Conservation (phyloP, 2,113 vertebrate species). For the Leptodactylus fuscus region DNA sequence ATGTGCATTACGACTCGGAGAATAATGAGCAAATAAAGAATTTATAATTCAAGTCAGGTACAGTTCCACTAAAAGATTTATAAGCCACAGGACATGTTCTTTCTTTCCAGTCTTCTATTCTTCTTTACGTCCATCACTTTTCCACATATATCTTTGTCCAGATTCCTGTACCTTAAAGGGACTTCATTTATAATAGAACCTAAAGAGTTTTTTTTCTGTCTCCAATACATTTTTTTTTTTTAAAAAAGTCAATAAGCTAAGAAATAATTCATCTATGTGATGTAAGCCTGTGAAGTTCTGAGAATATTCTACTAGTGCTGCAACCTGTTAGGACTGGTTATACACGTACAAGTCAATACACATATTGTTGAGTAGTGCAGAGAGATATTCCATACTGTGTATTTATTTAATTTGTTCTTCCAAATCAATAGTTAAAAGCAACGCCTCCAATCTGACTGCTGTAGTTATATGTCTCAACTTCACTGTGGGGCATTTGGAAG, state of each 20-base stretch:
- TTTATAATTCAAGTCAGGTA: conserved; percentile 58
- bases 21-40: conserved; percentile 61
- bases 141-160: conserved; percentile 19
- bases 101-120: conserved; percentile 11
- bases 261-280: neutral
- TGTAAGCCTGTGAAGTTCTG: too few relatives aligned
- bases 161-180: neutral
- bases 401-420: too few relatives aligned
- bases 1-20: conserved; percentile 44
- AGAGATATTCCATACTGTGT: too few relatives aligned
- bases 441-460: too few relatives aligned
- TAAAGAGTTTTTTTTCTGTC: neutral
- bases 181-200: neutral
- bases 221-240: neutral
- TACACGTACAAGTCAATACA: too few relatives aligned
- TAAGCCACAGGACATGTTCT: conserved; percentile 40
- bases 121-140: neutral
- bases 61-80: conserved; percentile 55
- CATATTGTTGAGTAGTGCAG: too few relatives aligned
- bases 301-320: too few relatives aligned
- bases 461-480: too few relatives aligned
- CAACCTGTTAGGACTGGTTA: too few relatives aligned
- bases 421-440: too few relatives aligned
- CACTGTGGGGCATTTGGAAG: too few relatives aligned
- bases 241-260: neutral